These are phyloP conservation scores for Ceratitis capitata DNA, from an alignment of 1,140 invertebrate species.

Conservation along the genomic window DNA sequence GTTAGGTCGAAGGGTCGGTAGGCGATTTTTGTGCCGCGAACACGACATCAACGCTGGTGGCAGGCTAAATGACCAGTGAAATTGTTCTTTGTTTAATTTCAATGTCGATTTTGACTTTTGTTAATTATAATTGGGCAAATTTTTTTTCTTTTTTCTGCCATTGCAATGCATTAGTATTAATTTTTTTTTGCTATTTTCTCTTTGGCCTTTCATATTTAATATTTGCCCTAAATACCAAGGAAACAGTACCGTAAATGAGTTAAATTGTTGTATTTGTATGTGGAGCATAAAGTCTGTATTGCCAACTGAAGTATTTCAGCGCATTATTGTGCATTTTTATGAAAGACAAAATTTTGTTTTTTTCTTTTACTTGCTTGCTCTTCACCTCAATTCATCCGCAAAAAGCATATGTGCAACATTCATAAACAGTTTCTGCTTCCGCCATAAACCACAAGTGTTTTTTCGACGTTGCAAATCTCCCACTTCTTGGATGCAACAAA, in stretches of 20 bases:
- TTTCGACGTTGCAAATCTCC: not conserved
- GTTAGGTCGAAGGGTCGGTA: too few species aligned
- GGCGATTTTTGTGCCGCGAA: too few species aligned
- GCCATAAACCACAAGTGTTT: slow-evolving; percentile 33
- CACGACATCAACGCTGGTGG: too few species aligned
- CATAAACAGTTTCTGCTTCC: slow-evolving; percentile 27
- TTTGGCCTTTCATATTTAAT: not conserved
- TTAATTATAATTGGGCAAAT: too few species aligned
- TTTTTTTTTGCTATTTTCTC: not conserved
- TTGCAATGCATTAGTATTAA: too few species aligned
- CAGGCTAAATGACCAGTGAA: too few species aligned
- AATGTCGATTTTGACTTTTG: too few species aligned
- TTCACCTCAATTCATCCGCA: not conserved
- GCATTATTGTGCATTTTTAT: not conserved
- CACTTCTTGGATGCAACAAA: not conserved
- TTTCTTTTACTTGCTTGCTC: too few species aligned
- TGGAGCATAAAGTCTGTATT: not conserved
- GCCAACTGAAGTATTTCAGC: not conserved
- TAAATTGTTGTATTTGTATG: not conserved
- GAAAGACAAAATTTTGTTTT: not conserved
- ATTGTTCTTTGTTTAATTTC: too few species aligned
- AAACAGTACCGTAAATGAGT: not conserved
- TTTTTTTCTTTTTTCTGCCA: too few species aligned
- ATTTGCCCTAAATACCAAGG: not conserved
- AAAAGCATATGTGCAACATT: not conserved